phyloP scores from a whole-genome alignment of 1,140 invertebrate species.

The Cotesia typhae region DNA sequence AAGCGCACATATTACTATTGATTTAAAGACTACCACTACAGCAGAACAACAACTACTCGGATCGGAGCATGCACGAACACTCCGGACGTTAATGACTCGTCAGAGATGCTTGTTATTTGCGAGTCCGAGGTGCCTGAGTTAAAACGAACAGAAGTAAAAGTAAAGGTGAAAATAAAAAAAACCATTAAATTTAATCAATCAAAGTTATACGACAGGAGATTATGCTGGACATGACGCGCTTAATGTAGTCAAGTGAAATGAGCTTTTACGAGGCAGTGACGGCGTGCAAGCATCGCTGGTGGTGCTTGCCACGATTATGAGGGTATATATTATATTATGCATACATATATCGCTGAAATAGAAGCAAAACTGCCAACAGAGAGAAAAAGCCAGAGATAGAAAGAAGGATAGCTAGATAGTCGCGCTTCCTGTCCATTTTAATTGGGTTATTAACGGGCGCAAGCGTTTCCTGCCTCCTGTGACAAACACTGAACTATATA shows the following conservation, averaged over 20 bases:
- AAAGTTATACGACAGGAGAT: constrained; percentile 29
- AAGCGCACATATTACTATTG: constrained; percentile 8
- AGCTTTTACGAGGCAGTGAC: constrained; percentile 8
- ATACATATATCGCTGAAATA: not conserved
- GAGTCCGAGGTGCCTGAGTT: not conserved
- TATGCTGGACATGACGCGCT: constrained; percentile 25
- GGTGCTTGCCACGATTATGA: constrained; percentile 13
- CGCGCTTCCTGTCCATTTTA: constrained; percentile 53
- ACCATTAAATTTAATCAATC: constrained; percentile 17
- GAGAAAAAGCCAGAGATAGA: constrained; percentile 18
- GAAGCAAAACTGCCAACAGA: not conserved
- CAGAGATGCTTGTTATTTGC: constrained; percentile 6
- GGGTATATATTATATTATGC: not conserved
- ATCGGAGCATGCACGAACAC: not conserved
- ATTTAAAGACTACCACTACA: too few species aligned
- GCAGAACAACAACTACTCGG: too few species aligned
- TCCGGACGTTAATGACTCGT: constrained; percentile 5
- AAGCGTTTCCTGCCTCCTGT: constrained; percentile 54
- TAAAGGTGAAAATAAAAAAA: constrained; percentile 1
- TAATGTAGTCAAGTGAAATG: constrained; percentile 24
- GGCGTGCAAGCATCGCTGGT: constrained; percentile 12
- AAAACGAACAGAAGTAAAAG: too few species aligned
- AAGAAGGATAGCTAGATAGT: constrained; percentile 29
- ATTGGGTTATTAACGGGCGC: constrained; percentile 56
- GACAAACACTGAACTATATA: constrained; percentile 42